phyloP scores from a whole-genome alignment of 2,113 vertebrate genomes.

The Mesocricetus auratus region DNA sequence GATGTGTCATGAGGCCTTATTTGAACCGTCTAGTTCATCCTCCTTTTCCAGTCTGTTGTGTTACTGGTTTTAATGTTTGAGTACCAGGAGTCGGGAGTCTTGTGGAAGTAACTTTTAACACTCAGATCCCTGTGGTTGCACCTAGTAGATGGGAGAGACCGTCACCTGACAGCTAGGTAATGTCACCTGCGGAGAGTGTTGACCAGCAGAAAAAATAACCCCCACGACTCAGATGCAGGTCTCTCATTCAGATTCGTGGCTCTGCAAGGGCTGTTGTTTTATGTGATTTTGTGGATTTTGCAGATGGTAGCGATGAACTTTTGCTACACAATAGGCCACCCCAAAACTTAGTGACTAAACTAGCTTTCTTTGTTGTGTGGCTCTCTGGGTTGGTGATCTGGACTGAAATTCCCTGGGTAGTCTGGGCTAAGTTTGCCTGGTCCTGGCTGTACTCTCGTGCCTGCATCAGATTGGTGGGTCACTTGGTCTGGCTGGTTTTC shows the following conservation, averaged over 20 bases:
- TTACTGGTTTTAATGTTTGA: not conserved
- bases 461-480: not conserved
- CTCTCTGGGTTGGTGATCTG: not conserved
- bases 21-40: conserved; percentile 7
- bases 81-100: conserved; percentile 23
- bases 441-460: not conserved
- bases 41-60: not conserved
- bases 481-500: not conserved
- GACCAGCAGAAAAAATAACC: not conserved
- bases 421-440: not conserved
- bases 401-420: not conserved
- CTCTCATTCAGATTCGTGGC: not conserved
- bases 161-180: not conserved
- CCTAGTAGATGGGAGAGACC: not conserved
- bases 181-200: not conserved
- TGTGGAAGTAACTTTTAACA: conserved; percentile 40
- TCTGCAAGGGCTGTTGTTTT: conserved; percentile 36
- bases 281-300: conserved; percentile 30
- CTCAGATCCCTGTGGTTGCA: not conserved
- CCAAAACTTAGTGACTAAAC: conserved; percentile 11
- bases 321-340: not conserved
- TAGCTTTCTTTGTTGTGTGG: conserved; percentile 47
- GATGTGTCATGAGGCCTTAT: not conserved
- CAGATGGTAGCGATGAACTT: not conserved
- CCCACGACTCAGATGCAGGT: not conserved